Base-by-base conservation (phyloP, 2,113 vertebrate genomes). In the Scytalopus superciliaris region DNA sequence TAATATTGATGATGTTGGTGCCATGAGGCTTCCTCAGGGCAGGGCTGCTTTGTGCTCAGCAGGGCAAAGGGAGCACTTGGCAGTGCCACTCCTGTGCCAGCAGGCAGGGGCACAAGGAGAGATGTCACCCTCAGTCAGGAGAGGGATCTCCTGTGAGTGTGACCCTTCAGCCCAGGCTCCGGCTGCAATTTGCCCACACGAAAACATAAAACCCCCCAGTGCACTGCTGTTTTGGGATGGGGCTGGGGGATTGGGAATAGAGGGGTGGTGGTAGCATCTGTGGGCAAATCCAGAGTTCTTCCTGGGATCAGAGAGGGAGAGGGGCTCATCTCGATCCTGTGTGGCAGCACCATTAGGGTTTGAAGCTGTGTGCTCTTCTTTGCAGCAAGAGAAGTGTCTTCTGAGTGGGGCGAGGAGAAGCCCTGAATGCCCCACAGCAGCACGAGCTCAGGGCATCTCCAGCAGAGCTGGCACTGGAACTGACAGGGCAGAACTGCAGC, bases 91-190 rank as follows among this genome's bases (percentile, higher is more conserved):
- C 30, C 57, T 4, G 1, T 19, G 63, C 2, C 31, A 39, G 39
- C 23, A 35, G 44, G 49, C 49, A 28, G 50, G 50, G 50, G 50
- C 57, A 9, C 13, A 28, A 50, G 28, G 33, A 18, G 22, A 31
- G n/a, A 10, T 57, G 47, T 7, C 62, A 39, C 37, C 44, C 19
- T 57, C 21, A 18, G 0, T 9, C 28, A 14, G 4, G 7, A 35
- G 27, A 14, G 4, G 12, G 19, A 10, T 25, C 44, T n/a, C 2
- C 4, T 53, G 18, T 1, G 2, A 0, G 31, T 6, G 31, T 1
- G 5, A 2, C 30, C 35, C n/a, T 50, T 35, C 67, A 85, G 52
- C n/a, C 45, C 47, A 17, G 56, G 19, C 5, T 78, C 44, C 24
- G 7, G 1, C 31, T 30, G 64, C 25, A 19, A 2, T 67, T 25